Evolutionary conservation across 2,888 invertebrate genomes (phyloP), one percentile per base, ranked within the genome.

Genomic region (Pogonocherus hispidulus): DNA sequence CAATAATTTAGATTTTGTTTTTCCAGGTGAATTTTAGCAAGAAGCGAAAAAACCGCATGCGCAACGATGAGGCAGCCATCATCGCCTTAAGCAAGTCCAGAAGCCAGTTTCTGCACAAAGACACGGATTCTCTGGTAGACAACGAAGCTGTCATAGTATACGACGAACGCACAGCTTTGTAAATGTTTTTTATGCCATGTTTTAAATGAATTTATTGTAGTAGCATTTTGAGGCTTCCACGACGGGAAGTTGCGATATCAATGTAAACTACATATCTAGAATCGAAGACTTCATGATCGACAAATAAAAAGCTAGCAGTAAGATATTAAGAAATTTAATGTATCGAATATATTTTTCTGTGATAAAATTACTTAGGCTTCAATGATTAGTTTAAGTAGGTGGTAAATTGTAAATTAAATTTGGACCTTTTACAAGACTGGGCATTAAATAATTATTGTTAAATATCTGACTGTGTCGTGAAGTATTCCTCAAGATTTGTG

Each of bases 111-210:
- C 81, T 88, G 71, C 86, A 88, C 77, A 87, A 88, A 73, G 90
- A 90, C 80, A 90, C 89, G 3, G 90, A 90, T 76, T 87, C 88
- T 82, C 88, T 92, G 79, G 90, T 93, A 65, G 91, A 92, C 83
- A 92, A 92, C 69, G 93, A 93, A 85, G 93, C 93, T 1, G 92
- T 94, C 71, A 92, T 94, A 70, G 93, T 94, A 8, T 94, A 93
- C 82, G 93, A 94, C 82, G 94, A 94, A 86, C 87, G 94, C 74
- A 94, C 94, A 32, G 93, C 92, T 6, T 89, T 94, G 55, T 93
- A 88, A 86, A 76, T 5, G 22, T 51, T 68, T 69, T 19, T 63
- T 35, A 62, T 51, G 49, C 57, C 70, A 72, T 73, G 73, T 69
- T 74, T 75, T 69, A 46, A 67, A 71, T 71, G 71, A 70, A 70